Evolutionary conservation across 2,113 vertebrate species (phyloP).

Genomic region (Machaerirhynchus nigripectus): DNA sequence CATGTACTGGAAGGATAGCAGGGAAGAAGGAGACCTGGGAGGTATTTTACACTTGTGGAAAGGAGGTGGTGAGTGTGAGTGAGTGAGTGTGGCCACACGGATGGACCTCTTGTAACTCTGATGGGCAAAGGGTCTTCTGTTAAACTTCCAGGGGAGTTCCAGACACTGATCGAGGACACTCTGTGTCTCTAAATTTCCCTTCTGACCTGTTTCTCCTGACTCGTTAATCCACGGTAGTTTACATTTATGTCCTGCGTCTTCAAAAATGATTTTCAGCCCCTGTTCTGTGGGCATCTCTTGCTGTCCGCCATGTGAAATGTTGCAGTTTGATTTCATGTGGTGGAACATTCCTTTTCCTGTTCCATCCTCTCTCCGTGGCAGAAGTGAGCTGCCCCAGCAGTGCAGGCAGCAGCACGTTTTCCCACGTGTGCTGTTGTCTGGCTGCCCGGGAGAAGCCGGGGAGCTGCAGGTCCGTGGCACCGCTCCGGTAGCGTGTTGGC

Average conservation of each 20-base stretch:
- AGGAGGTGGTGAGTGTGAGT: not conserved
- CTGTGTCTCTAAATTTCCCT: not conserved
- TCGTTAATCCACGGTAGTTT: not conserved
- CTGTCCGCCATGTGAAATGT: not conserved
- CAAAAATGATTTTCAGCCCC: not conserved
- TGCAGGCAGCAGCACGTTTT: not conserved
- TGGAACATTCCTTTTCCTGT: not conserved
- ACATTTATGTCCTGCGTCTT: not conserved
- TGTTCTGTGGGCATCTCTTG: not conserved
- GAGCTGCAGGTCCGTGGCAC: not conserved
- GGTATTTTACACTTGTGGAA: not conserved
- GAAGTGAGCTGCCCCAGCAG: not conserved
- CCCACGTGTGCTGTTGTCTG: not conserved
- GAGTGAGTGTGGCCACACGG: accelerated
- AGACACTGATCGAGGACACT: not conserved
- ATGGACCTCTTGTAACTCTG: not conserved
- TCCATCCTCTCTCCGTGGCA: not conserved
- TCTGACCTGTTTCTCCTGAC: not conserved
- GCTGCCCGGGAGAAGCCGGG: not conserved
- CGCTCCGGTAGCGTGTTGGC: not conserved
- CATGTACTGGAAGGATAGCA: not conserved
- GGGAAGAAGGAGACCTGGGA: not conserved
- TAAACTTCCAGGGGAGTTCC: not conserved
- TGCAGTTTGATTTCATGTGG: not conserved
- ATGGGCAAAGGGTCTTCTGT: not conserved